Evolutionary conservation across 2,113 vertebrate species (phyloP).

Genomic region (Pycnonotus jocosus): DNA sequence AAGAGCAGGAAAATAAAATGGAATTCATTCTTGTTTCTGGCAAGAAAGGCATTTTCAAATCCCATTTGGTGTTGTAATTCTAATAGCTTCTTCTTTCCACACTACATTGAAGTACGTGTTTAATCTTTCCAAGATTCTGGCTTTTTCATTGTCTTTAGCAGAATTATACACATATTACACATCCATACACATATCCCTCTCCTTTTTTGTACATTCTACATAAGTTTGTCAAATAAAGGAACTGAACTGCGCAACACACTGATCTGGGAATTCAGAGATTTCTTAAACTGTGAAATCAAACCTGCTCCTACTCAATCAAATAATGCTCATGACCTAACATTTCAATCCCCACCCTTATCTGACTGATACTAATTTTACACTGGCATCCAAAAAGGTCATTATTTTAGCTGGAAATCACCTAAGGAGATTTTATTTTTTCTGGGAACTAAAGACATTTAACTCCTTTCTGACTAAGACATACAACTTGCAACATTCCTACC

Average conservation of each 20-base stretch:
- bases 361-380: slow-evolving; percentile 40
- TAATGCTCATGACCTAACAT: background rate
- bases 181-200: background rate
- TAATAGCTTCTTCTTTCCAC: slow-evolving; percentile 44
- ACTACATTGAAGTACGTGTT: background rate
- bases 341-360: slow-evolving; percentile 33
- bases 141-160: background rate
- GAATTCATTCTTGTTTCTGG: slow-evolving; percentile 21
- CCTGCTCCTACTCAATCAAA: background rate
- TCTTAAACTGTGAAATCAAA: background rate
- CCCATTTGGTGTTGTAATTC: slow-evolving; percentile 23
- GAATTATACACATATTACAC: background rate
- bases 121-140: background rate
- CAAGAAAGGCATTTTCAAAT: slow-evolving; percentile 39
- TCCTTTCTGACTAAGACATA: background rate
- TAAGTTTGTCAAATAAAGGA: background rate
- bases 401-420: background rate
- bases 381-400: background rate
- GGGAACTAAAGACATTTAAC: background rate
- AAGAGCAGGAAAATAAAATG: background rate
- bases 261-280: background rate
- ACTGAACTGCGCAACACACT: background rate
- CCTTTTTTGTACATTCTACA: background rate
- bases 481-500: background rate
- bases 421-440: background rate